These are phyloP conservation scores for Muscicapa comitata DNA, from an alignment of 2,797 vertebrate genomes.

Conservation along the genomic window DNA sequence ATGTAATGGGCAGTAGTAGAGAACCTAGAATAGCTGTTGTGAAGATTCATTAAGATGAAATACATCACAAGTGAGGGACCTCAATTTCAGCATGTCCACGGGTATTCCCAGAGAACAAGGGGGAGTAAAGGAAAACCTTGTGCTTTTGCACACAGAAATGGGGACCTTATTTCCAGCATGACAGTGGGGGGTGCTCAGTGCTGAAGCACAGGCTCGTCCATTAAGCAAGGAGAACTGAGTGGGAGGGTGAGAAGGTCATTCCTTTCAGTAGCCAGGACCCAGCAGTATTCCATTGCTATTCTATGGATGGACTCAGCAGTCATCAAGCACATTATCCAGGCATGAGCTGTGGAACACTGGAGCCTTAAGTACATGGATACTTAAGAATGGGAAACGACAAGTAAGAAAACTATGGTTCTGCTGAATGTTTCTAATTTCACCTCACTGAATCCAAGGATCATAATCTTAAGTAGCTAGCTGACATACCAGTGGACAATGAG, in stretches of 20 bases:
- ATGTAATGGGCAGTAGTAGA: background rate
- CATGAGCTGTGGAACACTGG: background rate
- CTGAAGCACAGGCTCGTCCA: background rate
- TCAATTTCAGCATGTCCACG: accelerated
- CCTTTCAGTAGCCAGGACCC: background rate
- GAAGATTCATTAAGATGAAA: background rate
- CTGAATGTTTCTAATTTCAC: background rate
- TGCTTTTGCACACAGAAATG: background rate
- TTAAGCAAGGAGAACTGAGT: background rate
- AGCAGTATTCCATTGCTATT: background rate
- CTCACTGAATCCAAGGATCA: background rate
- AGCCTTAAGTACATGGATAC: background rate
- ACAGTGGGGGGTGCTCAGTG: accelerated
- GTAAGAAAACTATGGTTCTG: background rate
- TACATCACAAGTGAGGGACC: background rate
- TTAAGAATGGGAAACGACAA: background rate
- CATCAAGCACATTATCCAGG: background rate
- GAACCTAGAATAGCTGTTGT: background rate
- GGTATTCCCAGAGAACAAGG: background rate
- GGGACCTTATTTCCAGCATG: background rate
- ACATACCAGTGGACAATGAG: background rate
- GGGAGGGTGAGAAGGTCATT: background rate
- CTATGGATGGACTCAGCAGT: background rate
- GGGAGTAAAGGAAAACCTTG: background rate
- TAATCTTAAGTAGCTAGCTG: background rate